phyloP scores from a whole-genome alignment of 2,888 invertebrate species.

The Eupithecia inturbata region DNA sequence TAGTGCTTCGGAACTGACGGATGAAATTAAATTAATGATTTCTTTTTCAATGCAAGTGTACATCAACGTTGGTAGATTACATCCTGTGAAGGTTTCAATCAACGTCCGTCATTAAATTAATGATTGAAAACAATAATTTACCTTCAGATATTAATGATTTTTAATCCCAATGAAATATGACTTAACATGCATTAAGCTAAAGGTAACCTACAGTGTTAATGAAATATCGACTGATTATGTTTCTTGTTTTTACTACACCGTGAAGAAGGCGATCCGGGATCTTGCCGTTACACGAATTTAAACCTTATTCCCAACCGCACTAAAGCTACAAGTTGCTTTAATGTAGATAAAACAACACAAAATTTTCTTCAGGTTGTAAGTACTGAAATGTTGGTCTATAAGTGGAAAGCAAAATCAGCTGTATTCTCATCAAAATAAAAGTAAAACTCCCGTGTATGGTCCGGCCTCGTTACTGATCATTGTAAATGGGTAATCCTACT shows the following conservation, averaged over 20 bases:
- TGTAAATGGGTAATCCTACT: slow-evolving; percentile 4
- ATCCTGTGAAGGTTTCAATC: slow-evolving; percentile 28
- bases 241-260: background rate
- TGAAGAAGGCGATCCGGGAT: background rate
- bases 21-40: background rate
- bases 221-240: slow-evolving; percentile 28
- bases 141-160: slow-evolving; percentile 5
- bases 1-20: background rate
- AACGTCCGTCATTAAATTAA: slow-evolving; percentile 23
- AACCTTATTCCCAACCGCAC: background rate
- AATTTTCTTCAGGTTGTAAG: background rate
- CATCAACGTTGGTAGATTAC: slow-evolving; percentile 16
- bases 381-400: background rate
- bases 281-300: background rate
- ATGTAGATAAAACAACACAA: background rate
- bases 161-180: slow-evolving; percentile 18
- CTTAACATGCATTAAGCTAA: slow-evolving; percentile 16
- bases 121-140: slow-evolving; percentile 21
- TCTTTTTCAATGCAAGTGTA: background rate
- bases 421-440: background rate
- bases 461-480: background rate
- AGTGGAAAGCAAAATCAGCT: background rate
- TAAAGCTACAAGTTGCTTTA: background rate
- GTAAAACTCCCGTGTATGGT: background rate
- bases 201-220: slow-evolving; percentile 20